Conservation (phyloP, 2,797 vertebrate genomes). For the Brachyrhaphis roseni region DNA sequence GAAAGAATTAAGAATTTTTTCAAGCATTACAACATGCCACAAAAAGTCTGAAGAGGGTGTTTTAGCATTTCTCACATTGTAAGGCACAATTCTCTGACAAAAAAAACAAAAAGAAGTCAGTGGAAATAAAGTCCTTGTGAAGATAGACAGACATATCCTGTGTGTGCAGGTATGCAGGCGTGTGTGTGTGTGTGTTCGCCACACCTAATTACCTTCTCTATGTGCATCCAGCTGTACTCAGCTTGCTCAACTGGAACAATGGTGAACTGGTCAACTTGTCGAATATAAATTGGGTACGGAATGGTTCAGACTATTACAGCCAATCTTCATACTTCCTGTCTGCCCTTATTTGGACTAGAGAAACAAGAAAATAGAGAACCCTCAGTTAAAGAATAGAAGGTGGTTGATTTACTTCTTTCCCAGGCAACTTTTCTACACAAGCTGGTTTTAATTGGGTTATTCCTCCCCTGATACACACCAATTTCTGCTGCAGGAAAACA, state of each 20-base stretch:
- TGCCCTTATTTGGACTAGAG: not conserved
- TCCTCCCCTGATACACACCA: not conserved
- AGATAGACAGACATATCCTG: not conserved
- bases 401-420: not conserved
- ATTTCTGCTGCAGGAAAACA: not conserved
- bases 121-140: not conserved
- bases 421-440: not conserved
- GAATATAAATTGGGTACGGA: conserved; percentile 26
- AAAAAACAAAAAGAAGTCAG: not conserved
- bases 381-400: not conserved
- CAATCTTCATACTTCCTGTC: not conserved
- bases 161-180: not conserved
- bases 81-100: not conserved
- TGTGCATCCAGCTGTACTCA: not conserved
- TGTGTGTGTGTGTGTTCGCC: not conserved
- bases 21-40: not conserved
- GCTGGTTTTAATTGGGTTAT: not conserved
- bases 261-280: conserved; percentile 9
- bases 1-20: not conserved
- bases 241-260: conserved; percentile 27
- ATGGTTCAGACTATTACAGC: conserved; percentile 24
- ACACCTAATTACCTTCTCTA: conserved; percentile 24
- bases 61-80: not conserved
- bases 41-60: not conserved
- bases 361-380: not conserved